phyloP scores from a whole-genome alignment of 2,113 vertebrate species.

The Parus major region DNA sequence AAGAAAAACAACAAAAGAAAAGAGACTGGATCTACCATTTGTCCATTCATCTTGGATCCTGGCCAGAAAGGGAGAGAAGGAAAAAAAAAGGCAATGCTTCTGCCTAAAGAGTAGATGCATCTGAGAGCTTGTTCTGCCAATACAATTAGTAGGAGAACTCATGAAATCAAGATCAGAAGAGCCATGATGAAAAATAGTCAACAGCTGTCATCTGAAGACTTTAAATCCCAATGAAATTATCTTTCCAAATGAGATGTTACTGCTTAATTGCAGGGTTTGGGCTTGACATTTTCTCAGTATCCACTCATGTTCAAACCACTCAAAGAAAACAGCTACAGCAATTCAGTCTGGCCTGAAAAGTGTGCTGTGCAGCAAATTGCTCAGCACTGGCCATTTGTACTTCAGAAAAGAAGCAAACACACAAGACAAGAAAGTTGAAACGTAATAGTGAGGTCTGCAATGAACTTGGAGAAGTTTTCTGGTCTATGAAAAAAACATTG shows the following conservation, averaged over 20 bases:
- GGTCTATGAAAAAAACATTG: background rate
- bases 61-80: background rate
- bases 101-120: rapidly evolving
- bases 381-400: background rate
- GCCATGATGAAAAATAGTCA: background rate
- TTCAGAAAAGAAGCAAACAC: background rate
- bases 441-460: rapidly evolving
- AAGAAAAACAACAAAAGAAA: background rate
- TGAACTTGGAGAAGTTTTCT: background rate
- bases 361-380: background rate
- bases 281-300: background rate
- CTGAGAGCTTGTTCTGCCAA: background rate
- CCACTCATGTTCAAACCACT: background rate
- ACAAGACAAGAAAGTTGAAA: background rate
- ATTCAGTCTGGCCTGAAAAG: background rate
- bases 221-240: background rate
- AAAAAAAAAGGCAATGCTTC: background rate
- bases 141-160: background rate
- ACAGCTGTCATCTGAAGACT: background rate
- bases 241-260: background rate
- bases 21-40: background rate
- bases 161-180: background rate
- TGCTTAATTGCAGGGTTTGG: background rate
- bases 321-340: background rate
- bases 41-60: background rate